Evolutionary conservation across 23 tunicate genomes (phyloP).

Genomic region (Styela plicata): DNA sequence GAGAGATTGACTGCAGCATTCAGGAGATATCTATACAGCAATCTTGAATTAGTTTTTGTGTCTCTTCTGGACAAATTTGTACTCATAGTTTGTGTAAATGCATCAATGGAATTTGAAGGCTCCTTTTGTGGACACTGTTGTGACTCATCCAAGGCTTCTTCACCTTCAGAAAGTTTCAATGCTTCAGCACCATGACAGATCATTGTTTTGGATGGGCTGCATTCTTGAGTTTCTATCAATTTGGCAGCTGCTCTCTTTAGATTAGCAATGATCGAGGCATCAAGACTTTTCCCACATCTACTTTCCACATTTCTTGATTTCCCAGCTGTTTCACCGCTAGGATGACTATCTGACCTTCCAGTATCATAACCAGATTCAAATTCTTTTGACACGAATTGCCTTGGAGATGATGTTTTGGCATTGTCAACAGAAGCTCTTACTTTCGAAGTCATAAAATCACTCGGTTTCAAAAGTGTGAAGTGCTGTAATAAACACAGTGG

Average conservation of each 20-base stretch:
- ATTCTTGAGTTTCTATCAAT: not conserved
- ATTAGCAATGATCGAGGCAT: not conserved
- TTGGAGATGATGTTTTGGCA: too few relatives aligned
- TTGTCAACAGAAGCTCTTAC: too few relatives aligned
- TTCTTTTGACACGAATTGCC: not conserved
- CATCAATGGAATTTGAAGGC: not conserved
- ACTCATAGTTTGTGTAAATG: not conserved
- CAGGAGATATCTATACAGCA: not conserved
- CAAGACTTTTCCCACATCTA: too few relatives aligned
- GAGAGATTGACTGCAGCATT: slow-evolving; percentile 6
- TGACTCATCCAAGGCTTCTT: not conserved
- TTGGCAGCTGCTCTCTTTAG: not conserved
- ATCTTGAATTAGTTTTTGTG: not conserved
- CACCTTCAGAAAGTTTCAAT: not conserved
- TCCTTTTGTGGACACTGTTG: not conserved
- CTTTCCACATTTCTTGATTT: not conserved
- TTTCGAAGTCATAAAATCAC: not conserved
- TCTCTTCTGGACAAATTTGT: not conserved
- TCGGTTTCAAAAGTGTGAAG: not conserved
- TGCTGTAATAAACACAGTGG: not conserved
- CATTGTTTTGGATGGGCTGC: not conserved
- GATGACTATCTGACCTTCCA: not conserved
- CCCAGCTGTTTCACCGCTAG: too few relatives aligned
- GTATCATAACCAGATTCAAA: not conserved
- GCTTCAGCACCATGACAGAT: too few relatives aligned